phyloP scores from a whole-genome alignment of 2,797 vertebrate genomes.

The Sebastes aleutianus region DNA sequence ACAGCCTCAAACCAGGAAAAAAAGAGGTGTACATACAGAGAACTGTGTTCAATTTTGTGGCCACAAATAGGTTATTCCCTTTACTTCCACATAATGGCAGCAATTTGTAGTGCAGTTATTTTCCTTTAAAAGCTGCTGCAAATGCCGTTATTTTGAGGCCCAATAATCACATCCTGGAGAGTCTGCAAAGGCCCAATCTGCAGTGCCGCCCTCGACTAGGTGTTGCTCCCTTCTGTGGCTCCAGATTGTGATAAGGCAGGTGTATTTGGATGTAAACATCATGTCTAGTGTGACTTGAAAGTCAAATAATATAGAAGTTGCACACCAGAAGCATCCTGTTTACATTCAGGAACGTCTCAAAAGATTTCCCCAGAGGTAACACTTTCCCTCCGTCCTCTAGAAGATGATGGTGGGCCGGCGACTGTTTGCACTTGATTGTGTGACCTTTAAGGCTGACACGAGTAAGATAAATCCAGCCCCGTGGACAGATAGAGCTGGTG shows the following conservation, averaged over 20 bases:
- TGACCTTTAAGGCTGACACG: constrained; percentile 62
- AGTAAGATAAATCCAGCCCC: constrained; percentile 57
- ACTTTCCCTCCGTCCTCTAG: constrained; percentile 17
- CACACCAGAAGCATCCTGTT: not conserved
- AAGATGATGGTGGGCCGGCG: constrained; percentile 34
- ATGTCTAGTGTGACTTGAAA: not conserved
- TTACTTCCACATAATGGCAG: not conserved
- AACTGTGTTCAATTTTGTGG: not conserved
- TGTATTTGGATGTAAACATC: not conserved
- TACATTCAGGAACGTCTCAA: not conserved
- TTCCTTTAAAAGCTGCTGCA: not conserved
- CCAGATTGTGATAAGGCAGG: not conserved
- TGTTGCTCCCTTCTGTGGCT: not conserved
- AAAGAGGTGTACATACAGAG: not conserved
- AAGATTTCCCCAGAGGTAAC: not conserved
- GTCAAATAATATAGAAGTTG: not conserved
- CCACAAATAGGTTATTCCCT: not conserved
- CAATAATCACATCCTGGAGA: not conserved
- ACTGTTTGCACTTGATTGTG: constrained; percentile 51
- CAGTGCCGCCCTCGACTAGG: not conserved
- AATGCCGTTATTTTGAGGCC: not conserved
- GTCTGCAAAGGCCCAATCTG: not conserved
- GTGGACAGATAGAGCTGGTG: constrained; percentile 41
- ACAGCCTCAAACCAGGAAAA: not conserved
- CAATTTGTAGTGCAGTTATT: not conserved